A percentile compares a stretch with the other conserved stretches of the same genome.
These are phyloP conservation scores for Rhopalosiphum nymphaeae DNA, from an alignment of 2,888 invertebrate species.

Conservation along the genomic window DNA sequence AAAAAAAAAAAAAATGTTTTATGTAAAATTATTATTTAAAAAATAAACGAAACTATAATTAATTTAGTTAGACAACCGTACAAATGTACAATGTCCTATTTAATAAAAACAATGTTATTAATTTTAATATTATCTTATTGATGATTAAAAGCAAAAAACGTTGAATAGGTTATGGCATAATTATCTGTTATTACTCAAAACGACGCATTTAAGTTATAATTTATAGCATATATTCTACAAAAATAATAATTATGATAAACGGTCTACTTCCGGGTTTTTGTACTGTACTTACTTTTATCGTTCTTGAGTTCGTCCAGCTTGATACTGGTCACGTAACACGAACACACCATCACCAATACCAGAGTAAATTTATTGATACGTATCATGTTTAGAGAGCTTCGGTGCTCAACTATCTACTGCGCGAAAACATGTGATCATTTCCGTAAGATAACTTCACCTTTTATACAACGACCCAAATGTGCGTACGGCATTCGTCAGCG, in stretches of 20 bases:
- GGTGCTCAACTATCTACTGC: conserved; percentile 35
- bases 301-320: conserved; percentile 54
- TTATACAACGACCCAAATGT: conserved; percentile 60
- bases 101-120: not conserved
- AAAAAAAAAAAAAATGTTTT: not conserved
- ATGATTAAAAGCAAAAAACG: not conserved
- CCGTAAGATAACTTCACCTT: conserved; percentile 29
- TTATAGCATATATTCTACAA: not conserved
- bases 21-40: not conserved
- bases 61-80: not conserved
- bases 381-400: conserved; percentile 54
- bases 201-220: not conserved
- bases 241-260: not conserved
- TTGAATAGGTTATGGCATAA: not conserved
- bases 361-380: conserved; percentile 25
- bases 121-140: not conserved
- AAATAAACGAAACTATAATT: not conserved
- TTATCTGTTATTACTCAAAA: not conserved
- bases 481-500: conserved; percentile 51
- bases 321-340: conserved; percentile 29
- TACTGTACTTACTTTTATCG: conserved; percentile 60
- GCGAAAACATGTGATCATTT: conserved; percentile 51
- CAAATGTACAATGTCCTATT: not conserved
- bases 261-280: not conserved
- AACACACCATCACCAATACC: conserved; percentile 10